Base-by-base conservation (phyloP, 2,888 invertebrate genomes). In the Cataglyphis livida region DNA sequence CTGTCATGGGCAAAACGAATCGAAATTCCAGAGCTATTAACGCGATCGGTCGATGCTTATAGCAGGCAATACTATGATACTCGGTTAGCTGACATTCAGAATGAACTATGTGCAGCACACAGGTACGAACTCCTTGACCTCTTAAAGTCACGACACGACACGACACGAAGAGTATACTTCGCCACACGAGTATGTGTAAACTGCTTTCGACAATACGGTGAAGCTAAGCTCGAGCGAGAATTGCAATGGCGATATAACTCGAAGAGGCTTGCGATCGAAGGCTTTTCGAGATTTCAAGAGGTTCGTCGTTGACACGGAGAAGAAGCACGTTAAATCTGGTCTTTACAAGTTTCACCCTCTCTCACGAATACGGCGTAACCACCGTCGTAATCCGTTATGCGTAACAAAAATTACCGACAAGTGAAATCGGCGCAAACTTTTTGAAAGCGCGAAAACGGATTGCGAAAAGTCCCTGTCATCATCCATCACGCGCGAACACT, bases 91-190 rank as follows among this genome's bases (percentile, higher is more conserved):
- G 59, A 79, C 70, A 70, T 79, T 79, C 78, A n/a, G 44, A 70
- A 48, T 61, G 78, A 79, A 44, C 68, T 79, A 48, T 79, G 70
- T 25, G 44, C 70, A 18, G 18, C 70, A 48, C 21, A 48, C 78
- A 35, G 18, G 21, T 35, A 79, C 78, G 59, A 59, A 70, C 78
- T 79, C 78, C 78, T 79, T 79, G 78, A 79, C 78, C 78, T 70
- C 78, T 48, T 79, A 68, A 68, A 79, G 78, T 59, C 70, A 44
- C 78, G 64, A 59, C 59, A 41, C 68, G 44, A 57, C 35, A 68
- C 66, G 57, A 57, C 38, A 79, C 35, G 21, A 44, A 25, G 44
- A 79, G 70, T 61, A 32, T 61, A 70, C 78, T 18, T 18, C 15
- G 25, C 18, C 68, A 59, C 59, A 44, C 62, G 21, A 75, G 41